Conservation (phyloP, 2,888 invertebrate species). For the Scaeva pyrastri region DNA sequence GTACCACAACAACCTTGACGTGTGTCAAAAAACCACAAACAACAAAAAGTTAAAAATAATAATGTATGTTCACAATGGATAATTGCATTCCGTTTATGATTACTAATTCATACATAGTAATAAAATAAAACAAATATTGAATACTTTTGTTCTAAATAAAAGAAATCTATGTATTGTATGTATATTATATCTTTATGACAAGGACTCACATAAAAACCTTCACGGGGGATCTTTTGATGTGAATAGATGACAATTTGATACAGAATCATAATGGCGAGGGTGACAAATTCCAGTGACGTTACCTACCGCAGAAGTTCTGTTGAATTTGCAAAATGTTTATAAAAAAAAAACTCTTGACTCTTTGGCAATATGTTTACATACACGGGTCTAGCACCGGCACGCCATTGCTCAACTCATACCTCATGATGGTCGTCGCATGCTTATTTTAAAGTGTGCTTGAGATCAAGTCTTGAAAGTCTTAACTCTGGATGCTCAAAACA, state of each 20-base stretch:
- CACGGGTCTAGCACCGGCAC: neutral
- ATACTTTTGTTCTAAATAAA: neutral
- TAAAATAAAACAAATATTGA: neutral
- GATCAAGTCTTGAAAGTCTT: conserved; percentile 35
- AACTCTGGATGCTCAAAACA: neutral
- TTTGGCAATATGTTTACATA: conserved; percentile 1
- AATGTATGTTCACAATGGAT: neutral
- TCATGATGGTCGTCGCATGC: conserved; percentile 2
- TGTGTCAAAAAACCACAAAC: conserved; percentile 13
- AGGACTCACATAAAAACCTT: neutral
- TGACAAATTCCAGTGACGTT: conserved; percentile 1
- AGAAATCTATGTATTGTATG: neutral
- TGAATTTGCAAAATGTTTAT: neutral
- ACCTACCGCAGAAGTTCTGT: conserved; percentile 34
- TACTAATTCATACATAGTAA: too few relatives aligned
- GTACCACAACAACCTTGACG: neutral
- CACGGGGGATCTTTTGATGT: neutral
- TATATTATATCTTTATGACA: neutral
- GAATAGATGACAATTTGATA: conserved; percentile 2
- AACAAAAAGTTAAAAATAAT: neutral
- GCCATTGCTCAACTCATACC: neutral
- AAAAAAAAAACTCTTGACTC: neutral
- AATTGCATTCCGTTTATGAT: neutral
- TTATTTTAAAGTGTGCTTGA: conserved; percentile 17
- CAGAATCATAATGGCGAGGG: conserved; percentile 1